Evolutionary conservation across 2,113 vertebrate genomes (phyloP).

Genomic region (Lophura nycthemera): DNA sequence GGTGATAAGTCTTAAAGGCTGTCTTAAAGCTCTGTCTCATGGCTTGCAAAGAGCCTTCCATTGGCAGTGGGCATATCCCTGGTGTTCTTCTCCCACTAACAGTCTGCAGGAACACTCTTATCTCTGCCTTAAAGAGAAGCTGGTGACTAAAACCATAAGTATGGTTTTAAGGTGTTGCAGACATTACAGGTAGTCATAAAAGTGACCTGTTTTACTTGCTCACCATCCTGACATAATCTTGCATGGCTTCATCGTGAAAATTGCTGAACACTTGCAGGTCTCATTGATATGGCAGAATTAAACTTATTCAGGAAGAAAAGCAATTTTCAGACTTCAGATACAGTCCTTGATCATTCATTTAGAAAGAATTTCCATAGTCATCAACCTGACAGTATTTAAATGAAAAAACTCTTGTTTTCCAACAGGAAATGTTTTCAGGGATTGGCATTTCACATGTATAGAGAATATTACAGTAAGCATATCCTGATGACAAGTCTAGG

Average conservation of each 20-base stretch:
- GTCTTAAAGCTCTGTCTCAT: background rate
- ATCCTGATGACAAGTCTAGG: conserved; percentile 54
- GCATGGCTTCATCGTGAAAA: background rate
- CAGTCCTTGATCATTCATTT: conserved; percentile 65
- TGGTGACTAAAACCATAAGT: rapidly evolving
- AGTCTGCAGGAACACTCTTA: background rate
- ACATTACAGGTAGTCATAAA: background rate
- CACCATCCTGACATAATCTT: background rate
- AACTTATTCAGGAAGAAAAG: conserved; percentile 55
- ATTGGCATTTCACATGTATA: conserved; percentile 52
- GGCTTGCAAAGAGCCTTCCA: background rate
- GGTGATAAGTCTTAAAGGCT: too few species aligned
- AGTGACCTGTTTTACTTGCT: background rate
- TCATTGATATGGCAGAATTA: conserved; percentile 26
- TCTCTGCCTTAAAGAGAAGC: background rate
- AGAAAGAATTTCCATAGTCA: conserved; percentile 63
- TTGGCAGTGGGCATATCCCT: too few species aligned
- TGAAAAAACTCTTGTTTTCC: conserved; percentile 66
- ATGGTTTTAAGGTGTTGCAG: background rate
- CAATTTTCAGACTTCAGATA: conserved; percentile 44
- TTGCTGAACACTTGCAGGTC: conserved; percentile 11
- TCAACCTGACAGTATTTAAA: conserved; percentile 67
- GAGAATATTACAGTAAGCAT: conserved; percentile 62
- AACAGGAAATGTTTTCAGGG: conserved; percentile 50
- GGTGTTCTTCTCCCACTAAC: background rate